Percentiles rank a stretch among this genome's conserved stretches.
These are phyloP conservation scores for Buphagus erythrorhynchus DNA, from an alignment of 2,797 vertebrate genomes.

Conservation along the genomic window DNA sequence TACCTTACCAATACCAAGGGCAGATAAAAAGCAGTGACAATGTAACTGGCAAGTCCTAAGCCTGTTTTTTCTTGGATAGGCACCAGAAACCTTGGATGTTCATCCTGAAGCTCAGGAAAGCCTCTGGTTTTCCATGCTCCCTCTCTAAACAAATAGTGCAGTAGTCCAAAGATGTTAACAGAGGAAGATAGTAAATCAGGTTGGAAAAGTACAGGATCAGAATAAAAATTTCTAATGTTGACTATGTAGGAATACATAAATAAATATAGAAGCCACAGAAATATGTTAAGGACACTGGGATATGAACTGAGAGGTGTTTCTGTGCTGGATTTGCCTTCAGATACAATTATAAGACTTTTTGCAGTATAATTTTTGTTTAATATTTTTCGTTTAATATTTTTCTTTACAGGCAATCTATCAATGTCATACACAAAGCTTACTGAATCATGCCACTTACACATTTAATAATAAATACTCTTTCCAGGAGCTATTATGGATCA, in stretches of 20 bases:
- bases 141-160: not conserved
- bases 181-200: not conserved
- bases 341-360: conserved; percentile 41
- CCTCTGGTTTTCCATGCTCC: not conserved
- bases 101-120: not conserved
- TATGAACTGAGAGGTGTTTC: not conserved
- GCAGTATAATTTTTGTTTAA: conserved; percentile 34
- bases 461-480: conserved; percentile 59
- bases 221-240: not conserved
- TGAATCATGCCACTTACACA: conserved; percentile 39
- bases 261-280: not conserved
- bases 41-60: not conserved
- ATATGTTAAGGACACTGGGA: not conserved
- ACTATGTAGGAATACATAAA: not conserved
- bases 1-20: not conserved
- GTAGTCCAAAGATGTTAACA: not conserved
- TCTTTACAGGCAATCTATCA: conserved; percentile 14
- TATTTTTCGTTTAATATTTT: conserved; percentile 46
- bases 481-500: conserved; percentile 33
- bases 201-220: not conserved
- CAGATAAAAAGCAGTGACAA: not conserved
- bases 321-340: conserved; percentile 7
- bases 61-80: not conserved
- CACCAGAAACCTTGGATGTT: not conserved
- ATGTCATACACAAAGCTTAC: not conserved